Evolutionary conservation across 2,888 invertebrate genomes (phyloP).

Genomic region (Tricholauxania praeusta): DNA sequence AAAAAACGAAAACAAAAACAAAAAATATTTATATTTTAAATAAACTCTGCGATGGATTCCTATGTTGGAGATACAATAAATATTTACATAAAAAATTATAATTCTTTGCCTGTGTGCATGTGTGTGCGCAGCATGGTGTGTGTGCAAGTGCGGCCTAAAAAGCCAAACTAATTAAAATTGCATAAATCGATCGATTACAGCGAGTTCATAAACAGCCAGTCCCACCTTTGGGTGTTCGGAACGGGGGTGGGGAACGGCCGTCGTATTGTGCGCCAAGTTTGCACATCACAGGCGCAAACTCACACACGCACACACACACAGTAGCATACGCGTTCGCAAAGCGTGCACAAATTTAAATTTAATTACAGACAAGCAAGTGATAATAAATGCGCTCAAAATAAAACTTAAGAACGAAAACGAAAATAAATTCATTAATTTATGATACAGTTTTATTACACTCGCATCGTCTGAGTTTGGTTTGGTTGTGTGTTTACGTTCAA

Average conservation of each 20-base stretch:
- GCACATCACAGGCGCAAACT: conserved; percentile 2
- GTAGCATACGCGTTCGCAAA: neutral
- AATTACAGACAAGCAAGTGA: conserved; percentile 20
- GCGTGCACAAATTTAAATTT: conserved; percentile 12
- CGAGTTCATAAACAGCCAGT: conserved; percentile 15
- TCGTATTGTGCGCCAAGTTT: conserved; percentile 16
- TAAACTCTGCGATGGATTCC: too few species aligned
- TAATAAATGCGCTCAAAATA: conserved; percentile 23
- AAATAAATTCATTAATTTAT: conserved; percentile 29
- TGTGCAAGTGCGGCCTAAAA: conserved; percentile 10
- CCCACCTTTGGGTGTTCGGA: too few species aligned
- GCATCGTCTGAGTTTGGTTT: too few species aligned
- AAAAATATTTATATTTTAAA: too few species aligned
- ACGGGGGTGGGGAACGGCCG: neutral
- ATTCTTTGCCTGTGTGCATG: neutral
- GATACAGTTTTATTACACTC: conserved; percentile 1
- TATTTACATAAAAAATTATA: too few species aligned
- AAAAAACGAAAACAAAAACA: too few species aligned
- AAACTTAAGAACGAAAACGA: too few species aligned
- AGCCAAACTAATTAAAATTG: conserved; percentile 30
- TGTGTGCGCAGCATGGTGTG: neutral
- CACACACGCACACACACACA: conserved; percentile 5
- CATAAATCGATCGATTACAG: conserved; percentile 34
- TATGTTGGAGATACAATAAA: too few species aligned
- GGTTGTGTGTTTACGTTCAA: too few species aligned